Base-by-base conservation (phyloP, 2,888 invertebrate species). In the Callimorpha dominula region DNA sequence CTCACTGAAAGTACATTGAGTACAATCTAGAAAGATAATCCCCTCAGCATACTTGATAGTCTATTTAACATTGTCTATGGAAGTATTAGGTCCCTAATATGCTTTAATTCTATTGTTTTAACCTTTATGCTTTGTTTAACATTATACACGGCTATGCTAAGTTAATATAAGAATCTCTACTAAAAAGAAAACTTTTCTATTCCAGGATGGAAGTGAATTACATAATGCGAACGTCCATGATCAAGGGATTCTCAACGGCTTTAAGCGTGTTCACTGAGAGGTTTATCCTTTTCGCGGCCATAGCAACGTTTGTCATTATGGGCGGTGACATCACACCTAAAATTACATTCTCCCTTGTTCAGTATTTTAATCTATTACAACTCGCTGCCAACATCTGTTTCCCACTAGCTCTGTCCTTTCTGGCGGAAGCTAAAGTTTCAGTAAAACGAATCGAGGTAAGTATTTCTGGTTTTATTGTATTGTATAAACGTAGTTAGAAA, bases 241-340 rank as follows among this genome's bases (percentile, higher is more conserved):
- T 97, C 75, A 96, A 96, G 86, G 97, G 97, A 0, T 96, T 97
- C 81, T 97, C 97, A 9, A 93, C 96, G 54, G 97, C 97, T 0
- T 88, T 96, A 78, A 97, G 97, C 86, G 97, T 99, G 20, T 98
- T 98, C 86, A 98, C 98, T 0, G 98, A 98, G 86, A 97, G 99
- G 74, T 97, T 98, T 77, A 97, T 98, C 31, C 93, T 98, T 15
- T 98, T 97, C 89, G 96, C 98, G 64, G 98, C 98, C 2, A 95
- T 99, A 67, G 96, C 98, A 54, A 96, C 97, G 0, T 98, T 97
- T 84, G 97, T 98, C 49, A 91, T 98, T 9, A 87, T 96, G 78
- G 98, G 97, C 0, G 96, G 97, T 64, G 86, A 90, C 4, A 93
- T 94, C 78, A 91, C 96, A 88, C 96, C 97, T 0, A 97, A 97